Evolutionary conservation across 2,888 invertebrate genomes (phyloP), one percentile per base, ranked within the genome.

Genomic region (Chromoteleia sp.): DNA sequence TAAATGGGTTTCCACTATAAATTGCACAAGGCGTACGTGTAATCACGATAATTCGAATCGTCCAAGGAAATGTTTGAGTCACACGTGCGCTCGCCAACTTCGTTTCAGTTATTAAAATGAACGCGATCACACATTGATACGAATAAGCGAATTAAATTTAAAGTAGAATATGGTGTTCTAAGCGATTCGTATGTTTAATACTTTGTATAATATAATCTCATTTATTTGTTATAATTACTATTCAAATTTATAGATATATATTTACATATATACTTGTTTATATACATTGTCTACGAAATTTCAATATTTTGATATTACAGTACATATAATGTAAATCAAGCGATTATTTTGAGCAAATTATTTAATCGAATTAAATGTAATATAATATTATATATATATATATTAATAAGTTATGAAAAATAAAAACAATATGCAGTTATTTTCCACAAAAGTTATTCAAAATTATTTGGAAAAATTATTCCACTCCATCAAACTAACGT

Each of bases 61-160:
- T 59, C 58, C 58, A 59, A 59, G 58, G 58, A 59, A 59, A 59
- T 14, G 17, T 25, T 39, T 41, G 58, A 59, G 41, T 58, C 58
- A 58, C 17, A 30, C 15, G n/a, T 30, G 30, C 39, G n/a, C 19
- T 10, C 30, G 36, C 39, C 1, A 61, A 30, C 29, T 41, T 43
- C 8, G 29, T 43, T 43, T 43, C 43, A 59, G 14, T 61, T 61
- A 61, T 61, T 59, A 29, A 43, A 56, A 61, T 25, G 33, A 63
- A 58, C 15, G 7, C 14, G 1, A 10, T 19, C 63, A 19, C 30
- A 45, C 30, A 17, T 63, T 50, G 36, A 52, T 41, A 67, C 45
- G 63, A 21, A 33, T 36, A 33, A 10, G 4, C 10, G 41, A 41
- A 67, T 67, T 67, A 67, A 52, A 41, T 25, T 39, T 19, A 36